Conservation (phyloP, 2,888 invertebrate species). For the Agriopis marginaria region DNA sequence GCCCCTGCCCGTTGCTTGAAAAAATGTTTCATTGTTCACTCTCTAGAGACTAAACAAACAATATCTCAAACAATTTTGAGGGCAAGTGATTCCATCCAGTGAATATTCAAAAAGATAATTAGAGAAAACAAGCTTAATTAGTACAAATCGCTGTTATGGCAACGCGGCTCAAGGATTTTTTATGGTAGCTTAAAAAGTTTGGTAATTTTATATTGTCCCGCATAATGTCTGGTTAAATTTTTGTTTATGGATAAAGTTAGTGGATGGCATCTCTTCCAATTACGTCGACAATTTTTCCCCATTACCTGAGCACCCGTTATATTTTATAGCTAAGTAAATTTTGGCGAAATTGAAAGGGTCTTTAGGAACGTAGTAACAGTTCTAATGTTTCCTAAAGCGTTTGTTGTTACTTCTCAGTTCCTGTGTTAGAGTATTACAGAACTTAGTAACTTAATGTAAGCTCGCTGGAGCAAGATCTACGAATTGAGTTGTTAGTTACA, state of each 20-base stretch:
- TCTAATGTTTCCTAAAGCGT: slow-evolving; percentile 14
- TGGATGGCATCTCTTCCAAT: slow-evolving; percentile 28
- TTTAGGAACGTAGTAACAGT: background rate
- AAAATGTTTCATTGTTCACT: slow-evolving; percentile 73
- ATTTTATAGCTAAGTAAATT: slow-evolving; percentile 14
- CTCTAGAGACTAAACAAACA: slow-evolving; percentile 72
- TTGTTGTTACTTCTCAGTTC: slow-evolving; percentile 1
- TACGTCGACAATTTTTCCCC: slow-evolving; percentile 26
- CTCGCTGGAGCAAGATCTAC: slow-evolving; percentile 54
- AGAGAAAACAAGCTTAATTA: slow-evolving; percentile 69
- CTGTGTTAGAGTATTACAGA: slow-evolving; percentile 1
- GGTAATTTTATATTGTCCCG: slow-evolving; percentile 35
- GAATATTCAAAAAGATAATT: slow-evolving; percentile 70
- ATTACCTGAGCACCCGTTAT: slow-evolving; percentile 23
- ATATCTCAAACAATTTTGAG: slow-evolving; percentile 78
- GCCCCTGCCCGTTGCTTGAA: slow-evolving; percentile 69
- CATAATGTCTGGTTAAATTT: slow-evolving; percentile 32
- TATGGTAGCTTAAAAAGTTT: slow-evolving; percentile 34
- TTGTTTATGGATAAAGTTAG: slow-evolving; percentile 32
- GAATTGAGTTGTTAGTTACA: slow-evolving; percentile 70
- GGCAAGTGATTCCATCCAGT: slow-evolving; percentile 69
- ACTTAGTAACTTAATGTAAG: slow-evolving; percentile 46
- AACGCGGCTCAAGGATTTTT: slow-evolving; percentile 44
- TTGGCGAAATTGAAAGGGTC: slow-evolving; percentile 6
- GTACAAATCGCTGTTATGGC: slow-evolving; percentile 54